Percentiles rank a stretch among this genome's conserved stretches.
Evolutionary conservation across 1,140 invertebrate species (phyloP).

Genomic region (Drosophila saltans): DNA sequence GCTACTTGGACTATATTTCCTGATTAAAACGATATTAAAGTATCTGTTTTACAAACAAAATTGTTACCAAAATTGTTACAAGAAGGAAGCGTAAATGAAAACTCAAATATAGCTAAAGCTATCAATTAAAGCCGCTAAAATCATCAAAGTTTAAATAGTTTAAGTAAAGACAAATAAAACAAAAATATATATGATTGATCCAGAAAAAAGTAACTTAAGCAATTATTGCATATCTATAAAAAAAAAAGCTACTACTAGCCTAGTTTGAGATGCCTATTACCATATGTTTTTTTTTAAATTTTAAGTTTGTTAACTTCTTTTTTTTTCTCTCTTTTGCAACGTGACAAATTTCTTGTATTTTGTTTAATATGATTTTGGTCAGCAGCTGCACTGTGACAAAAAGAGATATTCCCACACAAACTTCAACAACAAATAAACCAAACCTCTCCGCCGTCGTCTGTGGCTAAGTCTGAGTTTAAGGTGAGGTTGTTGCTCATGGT

Average conservation of each 20-base stretch:
- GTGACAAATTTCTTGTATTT: constrained; percentile 14
- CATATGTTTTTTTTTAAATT: not conserved
- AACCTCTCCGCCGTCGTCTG: constrained; percentile 17
- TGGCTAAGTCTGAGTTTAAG: constrained; percentile 21
- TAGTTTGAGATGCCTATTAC: not conserved
- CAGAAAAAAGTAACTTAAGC: too few relatives aligned
- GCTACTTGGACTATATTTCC: too few relatives aligned
- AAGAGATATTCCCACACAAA: constrained; percentile 37
- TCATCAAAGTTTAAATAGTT: too few relatives aligned
- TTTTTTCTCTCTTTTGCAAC: not conserved
- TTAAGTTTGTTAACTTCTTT: not conserved
- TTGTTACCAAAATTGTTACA: too few relatives aligned
- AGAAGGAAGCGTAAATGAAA: too few relatives aligned
- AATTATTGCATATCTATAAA: not conserved
- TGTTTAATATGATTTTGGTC: constrained; percentile 12
- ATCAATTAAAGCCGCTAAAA: too few relatives aligned
- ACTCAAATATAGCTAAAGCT: too few relatives aligned
- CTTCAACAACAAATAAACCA: constrained; percentile 32
- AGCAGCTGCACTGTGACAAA: constrained; percentile 26
- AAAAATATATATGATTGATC: too few relatives aligned
- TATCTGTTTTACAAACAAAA: too few relatives aligned
- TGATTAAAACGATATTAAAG: too few relatives aligned
- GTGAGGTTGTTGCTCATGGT: constrained; percentile 31
- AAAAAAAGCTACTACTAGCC: not conserved
- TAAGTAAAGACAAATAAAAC: too few relatives aligned